Conservation (phyloP, 1,140 invertebrate genomes). For the Chironomus tepperi region DNA sequence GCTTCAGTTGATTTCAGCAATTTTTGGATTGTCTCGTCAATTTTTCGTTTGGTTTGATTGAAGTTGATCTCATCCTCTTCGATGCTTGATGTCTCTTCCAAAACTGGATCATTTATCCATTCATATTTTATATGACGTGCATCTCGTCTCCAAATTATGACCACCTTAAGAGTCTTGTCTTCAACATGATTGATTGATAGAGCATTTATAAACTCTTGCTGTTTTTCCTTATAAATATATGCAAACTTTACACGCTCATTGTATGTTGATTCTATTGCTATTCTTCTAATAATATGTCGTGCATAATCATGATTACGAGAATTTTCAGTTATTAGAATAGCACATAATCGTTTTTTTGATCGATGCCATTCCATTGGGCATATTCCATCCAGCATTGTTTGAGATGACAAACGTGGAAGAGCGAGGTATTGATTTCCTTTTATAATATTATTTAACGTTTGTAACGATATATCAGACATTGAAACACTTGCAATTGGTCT, state of each 20-base stretch:
- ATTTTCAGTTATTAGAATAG: conserved; percentile 73
- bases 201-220: conserved; percentile 36
- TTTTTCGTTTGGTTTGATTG: conserved; percentile 61
- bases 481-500: conserved; percentile 78
- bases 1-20: conserved; percentile 62
- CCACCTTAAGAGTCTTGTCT: conserved; percentile 59
- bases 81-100: conserved; percentile 41
- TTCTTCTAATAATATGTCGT: conserved; percentile 52
- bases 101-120: conserved; percentile 67
- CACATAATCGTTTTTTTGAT: conserved; percentile 75
- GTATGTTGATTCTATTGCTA: conserved; percentile 55
- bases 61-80: conserved; percentile 45
- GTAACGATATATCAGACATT: conserved; percentile 78
- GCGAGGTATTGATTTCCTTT: conserved; percentile 80
- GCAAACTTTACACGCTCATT: conserved; percentile 69
- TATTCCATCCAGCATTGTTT: conserved; percentile 56
- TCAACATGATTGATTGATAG: conserved; percentile 41
- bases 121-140: conserved; percentile 80
- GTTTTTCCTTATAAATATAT: conserved; percentile 53
- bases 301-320: conserved; percentile 49
- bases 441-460: conserved; percentile 81
- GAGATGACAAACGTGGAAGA: conserved; percentile 82
- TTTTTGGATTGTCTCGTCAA: conserved; percentile 63
- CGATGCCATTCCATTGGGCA: conserved; percentile 80
- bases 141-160: conserved; percentile 84